Evolutionary conservation across 2,113 vertebrate species (phyloP).

Genomic region (Lipophrys pholis): DNA sequence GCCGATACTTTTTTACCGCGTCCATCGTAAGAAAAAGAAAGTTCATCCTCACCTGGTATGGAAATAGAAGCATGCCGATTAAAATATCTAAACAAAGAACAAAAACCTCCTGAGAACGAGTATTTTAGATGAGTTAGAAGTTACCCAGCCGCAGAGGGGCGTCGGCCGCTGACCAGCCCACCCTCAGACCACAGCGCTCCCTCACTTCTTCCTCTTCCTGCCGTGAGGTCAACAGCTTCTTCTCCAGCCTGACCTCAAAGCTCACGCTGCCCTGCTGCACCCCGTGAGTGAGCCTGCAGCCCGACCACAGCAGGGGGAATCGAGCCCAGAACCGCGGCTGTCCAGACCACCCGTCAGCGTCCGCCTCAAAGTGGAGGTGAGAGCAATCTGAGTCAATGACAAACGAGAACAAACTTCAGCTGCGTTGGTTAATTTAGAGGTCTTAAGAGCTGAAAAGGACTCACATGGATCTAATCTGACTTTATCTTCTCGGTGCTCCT

Average conservation of each 20-base stretch:
- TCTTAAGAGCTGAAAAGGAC: constrained; percentile 46
- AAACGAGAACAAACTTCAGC: not conserved
- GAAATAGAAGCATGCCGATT: not conserved
- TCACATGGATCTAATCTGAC: constrained; percentile 88
- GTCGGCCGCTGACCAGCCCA: constrained; percentile 88
- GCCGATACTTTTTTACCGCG: constrained; percentile 84
- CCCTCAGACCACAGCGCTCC: constrained; percentile 82
- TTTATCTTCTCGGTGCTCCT: constrained; percentile 81
- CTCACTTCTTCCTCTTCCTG: constrained; percentile 50
- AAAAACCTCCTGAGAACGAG: not conserved
- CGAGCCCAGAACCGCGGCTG: constrained; percentile 87
- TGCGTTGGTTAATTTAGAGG: not conserved
- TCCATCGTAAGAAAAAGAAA: constrained; percentile 89
- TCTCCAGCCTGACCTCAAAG: constrained; percentile 89
- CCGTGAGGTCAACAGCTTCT: constrained; percentile 78
- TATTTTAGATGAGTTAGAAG: not conserved
- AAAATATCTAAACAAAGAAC: not conserved
- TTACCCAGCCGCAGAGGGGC: constrained; percentile 88
- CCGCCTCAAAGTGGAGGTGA: constrained; percentile 90
- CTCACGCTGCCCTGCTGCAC: constrained; percentile 85
- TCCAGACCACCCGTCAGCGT: constrained; percentile 84
- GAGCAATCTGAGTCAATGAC: constrained; percentile 80
- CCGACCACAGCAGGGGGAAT: constrained; percentile 89
- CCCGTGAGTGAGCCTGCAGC: constrained; percentile 89
- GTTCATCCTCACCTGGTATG: constrained; percentile 85